Evolutionary conservation across 2,888 invertebrate genomes (phyloP).

Genomic region (Gnatocerus cornutus): DNA sequence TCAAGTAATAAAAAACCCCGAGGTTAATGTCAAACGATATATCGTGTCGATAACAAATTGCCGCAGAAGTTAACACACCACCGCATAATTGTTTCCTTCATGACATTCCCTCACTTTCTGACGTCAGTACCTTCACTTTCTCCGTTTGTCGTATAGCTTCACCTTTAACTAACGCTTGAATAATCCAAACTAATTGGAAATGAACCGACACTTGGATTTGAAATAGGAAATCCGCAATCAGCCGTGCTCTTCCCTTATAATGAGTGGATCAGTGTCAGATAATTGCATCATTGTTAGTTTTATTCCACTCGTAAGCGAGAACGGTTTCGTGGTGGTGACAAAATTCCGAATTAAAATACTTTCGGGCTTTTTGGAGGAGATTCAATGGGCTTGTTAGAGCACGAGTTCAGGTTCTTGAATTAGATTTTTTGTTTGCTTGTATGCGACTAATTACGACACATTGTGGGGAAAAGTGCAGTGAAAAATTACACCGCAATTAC

Average conservation of each 20-base stretch:
- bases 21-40: constrained; percentile 14
- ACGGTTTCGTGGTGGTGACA: constrained; percentile 3
- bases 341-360: constrained; percentile 15
- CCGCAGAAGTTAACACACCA: constrained; percentile 5
- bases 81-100: constrained; percentile 20
- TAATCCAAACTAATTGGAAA: constrained; percentile 50
- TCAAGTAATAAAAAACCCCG: constrained; percentile 9
- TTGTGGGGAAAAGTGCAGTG: constrained; percentile 20
- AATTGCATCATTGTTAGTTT: constrained; percentile 51
- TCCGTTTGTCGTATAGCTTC: constrained; percentile 13
- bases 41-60: constrained; percentile 30
- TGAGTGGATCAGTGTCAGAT: constrained; percentile 49
- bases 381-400: constrained; percentile 18
- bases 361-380: neutral
- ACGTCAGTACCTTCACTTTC: neutral
- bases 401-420: constrained; percentile 14
- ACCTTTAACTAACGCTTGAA: constrained; percentile 41
- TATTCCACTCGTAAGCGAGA: constrained; percentile 35
- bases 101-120: constrained; percentile 4
- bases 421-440: constrained; percentile 19
- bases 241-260: constrained; percentile 48
- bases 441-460: constrained; percentile 28
- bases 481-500: constrained; percentile 28
- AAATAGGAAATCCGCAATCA: constrained; percentile 53
- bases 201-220: constrained; percentile 46